Evolutionary conservation across 2,888 invertebrate genomes (phyloP).

Genomic region (Hemaris fuciformis): DNA sequence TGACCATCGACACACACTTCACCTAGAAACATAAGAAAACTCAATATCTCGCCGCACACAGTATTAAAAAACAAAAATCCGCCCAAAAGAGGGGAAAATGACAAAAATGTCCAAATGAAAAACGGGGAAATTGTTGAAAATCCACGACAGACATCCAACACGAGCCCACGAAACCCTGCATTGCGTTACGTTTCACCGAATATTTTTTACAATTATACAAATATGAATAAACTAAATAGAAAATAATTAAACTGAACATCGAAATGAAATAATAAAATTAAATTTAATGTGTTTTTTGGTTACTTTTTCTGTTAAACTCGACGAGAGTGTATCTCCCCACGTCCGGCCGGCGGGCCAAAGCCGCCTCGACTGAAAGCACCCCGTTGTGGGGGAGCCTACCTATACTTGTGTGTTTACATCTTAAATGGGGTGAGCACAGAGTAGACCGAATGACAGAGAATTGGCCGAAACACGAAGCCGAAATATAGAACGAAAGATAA

Average conservation of each 20-base stretch:
- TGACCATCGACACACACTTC: slow-evolving; percentile 19
- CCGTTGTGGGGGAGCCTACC: slow-evolving; percentile 43
- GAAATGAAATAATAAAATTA: too few species aligned
- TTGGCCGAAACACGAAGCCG: background rate
- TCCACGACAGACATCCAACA: background rate
- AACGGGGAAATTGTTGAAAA: background rate
- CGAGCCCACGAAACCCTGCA: background rate
- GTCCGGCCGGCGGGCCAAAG: slow-evolving; percentile 57
- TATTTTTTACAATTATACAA: background rate
- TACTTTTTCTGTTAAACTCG: slow-evolving; percentile 11
- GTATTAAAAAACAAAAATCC: background rate
- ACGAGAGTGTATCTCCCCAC: slow-evolving; percentile 30
- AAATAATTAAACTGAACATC: background rate
- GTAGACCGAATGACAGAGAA: slow-evolving; percentile 31
- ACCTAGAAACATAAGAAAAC: slow-evolving; percentile 19
- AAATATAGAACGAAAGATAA: background rate
- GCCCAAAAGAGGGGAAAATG: background rate
- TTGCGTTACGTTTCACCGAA: background rate
- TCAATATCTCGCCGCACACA: background rate
- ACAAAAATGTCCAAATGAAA: background rate
- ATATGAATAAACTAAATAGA: background rate
- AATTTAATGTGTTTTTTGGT: background rate
- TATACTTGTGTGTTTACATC: slow-evolving; percentile 79
- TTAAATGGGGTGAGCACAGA: slow-evolving; percentile 71
- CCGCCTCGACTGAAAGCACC: slow-evolving; percentile 66